A percentile compares a stretch with the other conserved stretches of the same genome.
Conservation (phyloP, 2,888 invertebrate species). For the Zhuqinia jingwanae region DNA sequence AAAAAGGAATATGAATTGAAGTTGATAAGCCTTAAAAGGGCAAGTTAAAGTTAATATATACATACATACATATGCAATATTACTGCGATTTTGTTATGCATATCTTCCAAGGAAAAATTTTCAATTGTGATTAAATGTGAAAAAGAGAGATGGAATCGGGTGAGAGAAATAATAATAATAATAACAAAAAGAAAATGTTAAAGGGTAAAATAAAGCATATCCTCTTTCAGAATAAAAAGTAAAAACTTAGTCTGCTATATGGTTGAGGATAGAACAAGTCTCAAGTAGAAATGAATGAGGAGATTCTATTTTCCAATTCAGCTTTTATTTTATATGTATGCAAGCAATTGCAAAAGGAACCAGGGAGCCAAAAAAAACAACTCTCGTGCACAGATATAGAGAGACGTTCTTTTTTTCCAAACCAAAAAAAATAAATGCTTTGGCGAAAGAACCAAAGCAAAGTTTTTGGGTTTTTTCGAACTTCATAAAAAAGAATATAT, state of each 20-base stretch:
- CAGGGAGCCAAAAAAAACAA: background rate
- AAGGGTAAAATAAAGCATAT: constrained; percentile 15
- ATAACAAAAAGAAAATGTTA: constrained; percentile 19
- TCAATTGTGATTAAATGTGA: constrained; percentile 33
- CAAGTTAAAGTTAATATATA: background rate
- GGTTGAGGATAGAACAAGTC: constrained; percentile 2
- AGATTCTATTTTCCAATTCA: too few relatives aligned
- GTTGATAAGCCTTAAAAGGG: background rate
- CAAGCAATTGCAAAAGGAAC: background rate
- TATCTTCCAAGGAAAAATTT: constrained; percentile 36
- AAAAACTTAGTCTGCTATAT: constrained; percentile 40
- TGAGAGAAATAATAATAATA: too few relatives aligned
- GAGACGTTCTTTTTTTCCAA: background rate
- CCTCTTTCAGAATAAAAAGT: constrained; percentile 6
- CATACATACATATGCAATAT: background rate
- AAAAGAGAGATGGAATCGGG: background rate
- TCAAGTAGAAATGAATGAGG: background rate
- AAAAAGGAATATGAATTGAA: constrained; percentile 21
- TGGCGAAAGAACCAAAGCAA: constrained; percentile 15
- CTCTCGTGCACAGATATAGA: background rate
- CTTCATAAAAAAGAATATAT: background rate
- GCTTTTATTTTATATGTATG: too few relatives aligned
- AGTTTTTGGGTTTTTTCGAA: constrained; percentile 10
- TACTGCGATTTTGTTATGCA: constrained; percentile 10
- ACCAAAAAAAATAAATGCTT: constrained; percentile 21